A percentile compares a stretch with the other conserved stretches of the same genome.
Evolutionary conservation across 2,888 invertebrate species (phyloP).

Genomic region (Julus scandinavius): DNA sequence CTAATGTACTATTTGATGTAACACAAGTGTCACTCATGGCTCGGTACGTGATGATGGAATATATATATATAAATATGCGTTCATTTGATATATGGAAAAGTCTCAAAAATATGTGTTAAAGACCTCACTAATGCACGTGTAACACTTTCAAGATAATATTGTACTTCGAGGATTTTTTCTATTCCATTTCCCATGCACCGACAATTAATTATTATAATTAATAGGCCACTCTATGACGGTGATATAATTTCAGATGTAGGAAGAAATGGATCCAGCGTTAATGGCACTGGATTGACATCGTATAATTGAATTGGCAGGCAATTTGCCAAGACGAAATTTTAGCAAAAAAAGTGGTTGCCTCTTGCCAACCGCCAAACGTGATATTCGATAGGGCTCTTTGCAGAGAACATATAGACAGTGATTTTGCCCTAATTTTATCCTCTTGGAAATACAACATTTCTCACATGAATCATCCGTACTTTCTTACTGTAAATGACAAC

Average conservation of each 20-base stretch:
- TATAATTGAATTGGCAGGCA: conserved; percentile 39
- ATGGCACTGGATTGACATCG: conserved; percentile 35
- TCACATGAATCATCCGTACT: no score
- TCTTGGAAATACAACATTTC: neutral
- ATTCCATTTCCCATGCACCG: neutral
- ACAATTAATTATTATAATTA: conserved; percentile 14
- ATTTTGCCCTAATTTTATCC: neutral
- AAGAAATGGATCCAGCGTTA: conserved; percentile 14
- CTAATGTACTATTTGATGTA: no score
- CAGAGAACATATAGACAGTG: neutral
- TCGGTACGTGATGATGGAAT: neutral
- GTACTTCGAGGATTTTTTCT: neutral
- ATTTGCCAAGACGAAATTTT: conserved; percentile 30
- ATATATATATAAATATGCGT: neutral
- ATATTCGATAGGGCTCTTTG: neutral
- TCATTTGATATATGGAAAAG: neutral
- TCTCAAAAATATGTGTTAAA: neutral
- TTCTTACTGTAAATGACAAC: no score
- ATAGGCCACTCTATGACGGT: conserved; percentile 23
- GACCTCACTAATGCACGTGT: neutral
- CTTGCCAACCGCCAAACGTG: conserved; percentile 27
- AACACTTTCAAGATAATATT: neutral
- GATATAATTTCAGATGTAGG: neutral
- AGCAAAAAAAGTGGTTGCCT: conserved; percentile 8
- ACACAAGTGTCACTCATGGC: neutral